Evolutionary conservation across 2,113 vertebrate species (phyloP).

Genomic region (Mohoua ochrocephala): DNA sequence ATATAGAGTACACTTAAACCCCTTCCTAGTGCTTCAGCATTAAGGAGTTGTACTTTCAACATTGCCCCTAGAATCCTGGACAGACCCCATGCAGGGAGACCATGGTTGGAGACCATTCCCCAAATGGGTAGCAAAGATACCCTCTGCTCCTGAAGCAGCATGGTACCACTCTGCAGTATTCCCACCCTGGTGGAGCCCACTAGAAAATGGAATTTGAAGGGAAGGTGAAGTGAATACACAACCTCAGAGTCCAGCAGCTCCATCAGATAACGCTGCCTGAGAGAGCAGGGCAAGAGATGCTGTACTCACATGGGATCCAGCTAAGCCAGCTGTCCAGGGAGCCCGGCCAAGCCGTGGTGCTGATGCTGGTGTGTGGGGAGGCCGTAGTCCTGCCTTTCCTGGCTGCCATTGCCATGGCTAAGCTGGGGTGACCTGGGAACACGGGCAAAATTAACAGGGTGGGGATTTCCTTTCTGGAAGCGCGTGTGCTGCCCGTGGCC

Average conservation of each 20-base stretch:
- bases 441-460: not conserved
- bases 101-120: not conserved
- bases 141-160: rapidly evolving
- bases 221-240: not conserved
- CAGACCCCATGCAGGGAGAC: not conserved
- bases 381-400: not conserved
- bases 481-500: not conserved
- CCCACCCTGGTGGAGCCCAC: not conserved
- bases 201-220: not conserved
- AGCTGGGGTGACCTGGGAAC: not conserved
- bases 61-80: not conserved
- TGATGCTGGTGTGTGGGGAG: not conserved
- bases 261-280: rapidly evolving
- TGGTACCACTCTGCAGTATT: not conserved
- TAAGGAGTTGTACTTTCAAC: not conserved
- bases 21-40: not conserved
- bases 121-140: not conserved
- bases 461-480: not conserved
- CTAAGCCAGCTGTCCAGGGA: slow-evolving; percentile 61
- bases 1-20: not conserved
- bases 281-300: rapidly evolving
- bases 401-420: not conserved
- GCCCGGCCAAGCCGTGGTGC: not conserved
- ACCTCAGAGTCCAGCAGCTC: not conserved
- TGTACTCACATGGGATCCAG: slow-evolving; percentile 77